Evolutionary conservation across 2,888 invertebrate species (phyloP).

Genomic region (Drosophila hawaiiensis): DNA sequence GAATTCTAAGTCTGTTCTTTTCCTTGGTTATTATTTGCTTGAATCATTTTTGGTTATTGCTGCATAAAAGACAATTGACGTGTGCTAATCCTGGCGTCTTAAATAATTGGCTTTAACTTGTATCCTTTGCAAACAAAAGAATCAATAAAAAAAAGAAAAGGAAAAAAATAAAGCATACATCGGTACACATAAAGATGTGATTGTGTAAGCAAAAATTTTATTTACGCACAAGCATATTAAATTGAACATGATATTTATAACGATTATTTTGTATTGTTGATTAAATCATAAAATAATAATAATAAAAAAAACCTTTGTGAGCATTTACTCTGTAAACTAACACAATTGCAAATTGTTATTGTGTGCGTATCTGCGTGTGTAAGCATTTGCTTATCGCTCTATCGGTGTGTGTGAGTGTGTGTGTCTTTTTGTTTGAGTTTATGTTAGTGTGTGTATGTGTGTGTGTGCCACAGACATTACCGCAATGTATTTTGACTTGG

Average conservation of each 20-base stretch:
- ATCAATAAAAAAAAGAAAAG: neutral
- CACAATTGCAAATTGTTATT: neutral
- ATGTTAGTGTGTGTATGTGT: neutral
- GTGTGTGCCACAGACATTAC: constrained; percentile 61
- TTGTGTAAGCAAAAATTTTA: neutral
- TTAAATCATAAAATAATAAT: neutral
- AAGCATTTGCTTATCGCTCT: neutral
- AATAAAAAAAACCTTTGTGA: neutral
- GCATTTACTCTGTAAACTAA: neutral
- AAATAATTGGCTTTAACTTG: neutral
- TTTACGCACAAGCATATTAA: constrained; percentile 9
- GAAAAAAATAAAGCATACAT: neutral
- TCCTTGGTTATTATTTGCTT: neutral
- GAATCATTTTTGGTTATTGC: neutral
- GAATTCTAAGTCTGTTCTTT: neutral
- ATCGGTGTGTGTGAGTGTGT: neutral
- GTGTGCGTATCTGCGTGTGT: neutral
- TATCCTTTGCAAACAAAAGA: neutral
- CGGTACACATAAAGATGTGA: too few species aligned
- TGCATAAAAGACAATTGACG: neutral
- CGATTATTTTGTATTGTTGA: neutral
- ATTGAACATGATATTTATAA: neutral
- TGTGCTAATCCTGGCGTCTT: neutral
- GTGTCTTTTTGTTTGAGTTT: neutral
- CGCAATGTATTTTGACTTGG: constrained; percentile 73